Base-by-base conservation (phyloP, 2,888 invertebrate species). In the Torymus auratus region DNA sequence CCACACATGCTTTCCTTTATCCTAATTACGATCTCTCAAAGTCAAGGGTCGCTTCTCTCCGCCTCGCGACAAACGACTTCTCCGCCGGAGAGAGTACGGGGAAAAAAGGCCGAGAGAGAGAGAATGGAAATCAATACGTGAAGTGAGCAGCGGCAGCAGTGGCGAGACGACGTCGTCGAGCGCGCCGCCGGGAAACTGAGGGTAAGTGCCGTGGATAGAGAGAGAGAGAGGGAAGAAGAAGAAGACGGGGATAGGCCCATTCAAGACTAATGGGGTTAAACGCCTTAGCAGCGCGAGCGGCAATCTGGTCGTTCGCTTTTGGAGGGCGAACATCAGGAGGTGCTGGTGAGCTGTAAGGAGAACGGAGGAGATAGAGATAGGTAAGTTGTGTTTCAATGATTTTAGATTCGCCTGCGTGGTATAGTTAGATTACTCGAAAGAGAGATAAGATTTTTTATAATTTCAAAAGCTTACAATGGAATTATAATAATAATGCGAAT, bases 91-190 rank as follows among this genome's bases (percentile, higher is more conserved):
- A 41, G 7, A 41, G 41, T 41, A 7, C 7, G 41, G 41, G 41
- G 41, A 41, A 41, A 41, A 79, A 81, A 82, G 81, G 78, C 75
- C 14, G 11, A 41, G 60, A n/a, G 41, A 64, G 70, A 50, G 88
- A 88, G 88, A 89, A 89, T 90, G 88, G 89, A 90, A 89, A 90
- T 90, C 89, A 90, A 89, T 90, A 89, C 88, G 88, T 88, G 89
- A 89, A 89, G 89, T 89, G 88, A 88, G 86, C 88, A 87, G 72
- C 67, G 61, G 20, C 72, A 50, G 17, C n/a, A 50, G 75, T 82
- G 85, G 86, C 86, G 87, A 87, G 89, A 83, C 83, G 84, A 86
- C 85, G 87, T 86, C 86, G 86, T 85, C 85, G 83, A 85, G 84
- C 86, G 20, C 60, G 50, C 71, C 80, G 84, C 83, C 85, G 85